Percentiles rank a stretch among this genome's conserved stretches.
Evolutionary conservation across 2,113 vertebrate genomes (phyloP).

Genomic region (Zosterops borbonicus): DNA sequence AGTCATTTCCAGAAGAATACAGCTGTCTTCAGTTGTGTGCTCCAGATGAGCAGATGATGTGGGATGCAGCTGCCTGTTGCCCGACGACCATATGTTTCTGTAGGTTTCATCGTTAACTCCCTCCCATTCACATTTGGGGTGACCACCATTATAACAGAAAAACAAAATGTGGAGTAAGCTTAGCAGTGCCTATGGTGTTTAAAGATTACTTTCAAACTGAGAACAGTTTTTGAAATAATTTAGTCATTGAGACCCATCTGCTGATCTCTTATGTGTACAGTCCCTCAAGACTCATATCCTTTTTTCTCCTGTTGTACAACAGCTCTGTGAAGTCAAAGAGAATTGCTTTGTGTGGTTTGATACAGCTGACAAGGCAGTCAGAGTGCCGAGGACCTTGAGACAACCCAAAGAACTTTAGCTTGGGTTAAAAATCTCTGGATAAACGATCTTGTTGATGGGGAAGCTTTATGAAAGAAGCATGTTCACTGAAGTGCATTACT

Average conservation of each 20-base stretch:
- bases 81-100: not conserved
- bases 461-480: not conserved
- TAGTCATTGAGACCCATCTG: not conserved
- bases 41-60: not conserved
- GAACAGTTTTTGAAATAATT: not conserved
- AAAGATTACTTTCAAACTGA: not conserved
- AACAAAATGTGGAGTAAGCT: not conserved
- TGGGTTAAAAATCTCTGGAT: conserved; percentile 26
- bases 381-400: not conserved
- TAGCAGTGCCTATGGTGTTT: not conserved
- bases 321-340: not conserved
- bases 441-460: not conserved
- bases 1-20: not conserved
- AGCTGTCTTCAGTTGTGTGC: not conserved
- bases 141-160: not conserved
- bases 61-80: not conserved
- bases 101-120: not conserved
- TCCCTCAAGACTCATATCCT: not conserved
- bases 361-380: not conserved
- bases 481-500: not conserved
- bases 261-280: not conserved
- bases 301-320: not conserved
- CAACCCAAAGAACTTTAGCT: not conserved
- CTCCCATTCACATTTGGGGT: not conserved
- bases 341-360: not conserved